These are phyloP conservation scores for Helobdella robusta DNA, from an alignment of 2,888 invertebrate genomes.

Conservation along the genomic window DNA sequence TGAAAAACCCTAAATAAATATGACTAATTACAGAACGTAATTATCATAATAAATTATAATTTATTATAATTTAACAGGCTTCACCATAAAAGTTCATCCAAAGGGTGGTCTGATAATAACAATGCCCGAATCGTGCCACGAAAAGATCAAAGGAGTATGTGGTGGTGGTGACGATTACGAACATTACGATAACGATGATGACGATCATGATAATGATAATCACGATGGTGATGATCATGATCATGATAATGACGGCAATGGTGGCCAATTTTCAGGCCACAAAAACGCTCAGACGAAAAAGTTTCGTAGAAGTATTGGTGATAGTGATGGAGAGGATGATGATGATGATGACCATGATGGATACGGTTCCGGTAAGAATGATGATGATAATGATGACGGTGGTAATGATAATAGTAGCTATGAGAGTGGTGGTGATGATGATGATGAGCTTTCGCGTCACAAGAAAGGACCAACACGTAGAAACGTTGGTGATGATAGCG, in stretches of 20 bases:
- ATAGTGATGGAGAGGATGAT: conserved; percentile 2
- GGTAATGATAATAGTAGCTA: neutral
- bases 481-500: neutral
- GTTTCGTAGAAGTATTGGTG: neutral
- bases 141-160: neutral
- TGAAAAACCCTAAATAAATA: no score
- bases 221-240: conserved; percentile 2
- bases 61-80: neutral
- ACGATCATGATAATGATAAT: neutral
- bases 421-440: neutral
- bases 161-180: neutral
- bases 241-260: neutral
- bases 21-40: no score
- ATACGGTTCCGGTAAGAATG: neutral
- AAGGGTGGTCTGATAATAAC: neutral
- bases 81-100: neutral
- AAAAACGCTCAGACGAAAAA: neutral
- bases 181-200: conserved; percentile 4
- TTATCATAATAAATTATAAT: neutral
- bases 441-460: no score
- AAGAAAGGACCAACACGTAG: no score
- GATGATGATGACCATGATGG: neutral
- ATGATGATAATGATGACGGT: neutral
- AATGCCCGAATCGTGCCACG: neutral
- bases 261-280: neutral